A percentile compares a stretch with the other conserved stretches of the same genome.
Evolutionary conservation across 2,113 vertebrate genomes (phyloP).

Genomic region (Phalacrocorax carbo): DNA sequence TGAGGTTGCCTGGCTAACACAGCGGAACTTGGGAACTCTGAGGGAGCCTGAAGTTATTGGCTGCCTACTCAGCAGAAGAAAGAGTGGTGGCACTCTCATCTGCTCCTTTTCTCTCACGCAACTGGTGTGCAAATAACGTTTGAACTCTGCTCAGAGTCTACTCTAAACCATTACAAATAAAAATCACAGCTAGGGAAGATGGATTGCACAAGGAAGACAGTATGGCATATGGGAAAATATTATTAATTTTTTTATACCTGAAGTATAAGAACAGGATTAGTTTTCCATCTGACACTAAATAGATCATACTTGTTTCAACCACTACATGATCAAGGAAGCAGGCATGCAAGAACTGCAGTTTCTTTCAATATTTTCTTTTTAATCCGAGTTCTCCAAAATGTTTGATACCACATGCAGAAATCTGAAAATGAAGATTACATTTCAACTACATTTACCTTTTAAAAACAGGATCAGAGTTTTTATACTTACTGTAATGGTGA

Average conservation of each 20-base stretch:
- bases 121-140: background rate
- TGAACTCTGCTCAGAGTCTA: background rate
- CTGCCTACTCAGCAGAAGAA: background rate
- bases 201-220: background rate
- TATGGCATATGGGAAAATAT: background rate
- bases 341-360: background rate
- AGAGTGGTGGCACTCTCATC: background rate
- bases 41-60: background rate
- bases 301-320: background rate
- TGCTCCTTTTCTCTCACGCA: background rate
- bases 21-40: background rate
- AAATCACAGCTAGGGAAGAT: background rate
- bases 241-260: background rate
- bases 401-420: background rate
- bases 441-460: background rate
- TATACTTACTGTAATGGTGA: conserved; percentile 68
- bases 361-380: background rate
- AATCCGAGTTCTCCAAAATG: background rate
- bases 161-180: background rate
- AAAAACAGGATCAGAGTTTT: background rate
- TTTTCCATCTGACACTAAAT: background rate
- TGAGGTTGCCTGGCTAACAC: background rate
- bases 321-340: background rate
- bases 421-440: background rate
- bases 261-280: background rate